phyloP scores from a whole-genome alignment of 2,888 invertebrate species.

The Lysandra coridon region DNA sequence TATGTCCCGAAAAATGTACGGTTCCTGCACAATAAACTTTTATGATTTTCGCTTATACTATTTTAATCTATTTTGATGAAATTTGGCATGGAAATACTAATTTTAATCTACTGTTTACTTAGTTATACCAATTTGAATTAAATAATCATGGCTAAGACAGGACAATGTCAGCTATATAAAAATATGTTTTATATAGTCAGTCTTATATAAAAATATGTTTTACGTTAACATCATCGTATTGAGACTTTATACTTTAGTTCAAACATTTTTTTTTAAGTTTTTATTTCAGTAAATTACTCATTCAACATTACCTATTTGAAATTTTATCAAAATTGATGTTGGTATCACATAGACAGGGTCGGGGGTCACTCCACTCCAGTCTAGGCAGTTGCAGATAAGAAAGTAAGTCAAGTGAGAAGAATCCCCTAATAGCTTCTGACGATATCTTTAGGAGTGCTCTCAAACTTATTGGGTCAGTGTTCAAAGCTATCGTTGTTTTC shows the following conservation, averaged over 20 bases:
- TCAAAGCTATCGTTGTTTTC: conserved; percentile 60
- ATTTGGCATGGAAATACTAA: too few relatives aligned
- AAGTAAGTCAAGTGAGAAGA: conserved; percentile 57
- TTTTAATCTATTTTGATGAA: too few relatives aligned
- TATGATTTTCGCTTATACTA: too few relatives aligned
- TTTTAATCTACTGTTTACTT: too few relatives aligned
- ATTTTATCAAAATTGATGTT: background rate
- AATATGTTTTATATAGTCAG: too few relatives aligned
- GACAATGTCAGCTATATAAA: too few relatives aligned
- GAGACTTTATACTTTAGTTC: background rate
- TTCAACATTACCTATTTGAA: background rate
- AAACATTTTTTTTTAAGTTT: background rate
- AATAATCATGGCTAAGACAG: too few relatives aligned
- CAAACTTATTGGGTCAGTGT: conserved; percentile 66
- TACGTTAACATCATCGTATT: too few relatives aligned
- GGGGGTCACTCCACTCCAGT: conserved; percentile 33
- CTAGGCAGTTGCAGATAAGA: conserved; percentile 49
- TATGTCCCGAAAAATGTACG: too few relatives aligned
- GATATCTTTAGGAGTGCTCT: conserved; percentile 58
- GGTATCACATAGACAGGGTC: background rate
- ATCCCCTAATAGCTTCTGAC: conserved; percentile 54
- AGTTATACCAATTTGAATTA: too few relatives aligned
- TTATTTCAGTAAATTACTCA: background rate
- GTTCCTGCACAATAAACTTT: too few relatives aligned
- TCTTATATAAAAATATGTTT: background rate